These are phyloP conservation scores for Aselliscus stoliczkanus DNA, from an alignment of 2,797 vertebrate species.

Conservation along the genomic window DNA sequence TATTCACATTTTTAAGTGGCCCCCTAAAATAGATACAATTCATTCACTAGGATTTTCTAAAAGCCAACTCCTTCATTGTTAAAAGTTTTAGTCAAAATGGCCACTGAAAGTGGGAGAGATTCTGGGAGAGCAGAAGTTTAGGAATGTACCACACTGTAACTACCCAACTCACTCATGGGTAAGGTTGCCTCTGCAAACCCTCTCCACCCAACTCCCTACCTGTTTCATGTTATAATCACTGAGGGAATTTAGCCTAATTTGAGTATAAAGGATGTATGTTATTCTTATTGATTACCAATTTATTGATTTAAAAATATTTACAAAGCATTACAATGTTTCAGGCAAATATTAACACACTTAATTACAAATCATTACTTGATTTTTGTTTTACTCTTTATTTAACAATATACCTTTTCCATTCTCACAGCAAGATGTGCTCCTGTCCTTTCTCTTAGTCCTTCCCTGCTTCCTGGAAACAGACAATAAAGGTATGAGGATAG, in stretches of 20 bases:
- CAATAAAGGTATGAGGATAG: neutral
- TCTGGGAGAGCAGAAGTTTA: neutral
- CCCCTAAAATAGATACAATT: neutral
- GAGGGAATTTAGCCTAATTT: neutral
- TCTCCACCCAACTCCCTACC: neutral
- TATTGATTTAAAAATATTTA: constrained; percentile 27
- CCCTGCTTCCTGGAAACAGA: neutral
- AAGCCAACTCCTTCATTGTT: neutral
- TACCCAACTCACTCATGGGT: neutral
- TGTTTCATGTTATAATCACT: neutral
- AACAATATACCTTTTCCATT: neutral
- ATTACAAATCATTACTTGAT: neutral
- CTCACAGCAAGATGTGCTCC: neutral
- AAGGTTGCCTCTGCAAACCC: neutral
- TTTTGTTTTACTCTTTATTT: neutral
- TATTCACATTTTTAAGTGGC: neutral
- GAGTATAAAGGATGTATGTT: neutral
- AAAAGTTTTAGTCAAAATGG: neutral
- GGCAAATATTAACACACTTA: neutral
- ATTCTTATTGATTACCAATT: neutral
- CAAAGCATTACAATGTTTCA: neutral
- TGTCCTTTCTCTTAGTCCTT: neutral
- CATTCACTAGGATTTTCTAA: neutral
- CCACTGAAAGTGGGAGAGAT: neutral
- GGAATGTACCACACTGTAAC: neutral